These are phyloP conservation scores for Ligdia adustata DNA, from an alignment of 2,888 invertebrate genomes.

Conservation along the genomic window DNA sequence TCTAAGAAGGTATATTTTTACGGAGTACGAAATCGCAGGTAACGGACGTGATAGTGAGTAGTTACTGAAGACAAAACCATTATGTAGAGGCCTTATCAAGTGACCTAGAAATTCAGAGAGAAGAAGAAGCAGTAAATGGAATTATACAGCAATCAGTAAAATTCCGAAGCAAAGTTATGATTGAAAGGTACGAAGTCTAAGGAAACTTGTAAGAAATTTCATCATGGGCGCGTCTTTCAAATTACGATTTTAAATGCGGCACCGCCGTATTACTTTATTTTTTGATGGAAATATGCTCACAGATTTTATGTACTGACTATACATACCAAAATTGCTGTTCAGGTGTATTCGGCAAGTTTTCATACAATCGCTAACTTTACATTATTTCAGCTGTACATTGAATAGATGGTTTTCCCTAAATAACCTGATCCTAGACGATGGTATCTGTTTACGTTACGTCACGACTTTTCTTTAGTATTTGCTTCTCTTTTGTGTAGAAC, in stretches of 20 bases:
- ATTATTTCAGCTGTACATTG: too few relatives aligned
- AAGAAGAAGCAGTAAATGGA: background rate
- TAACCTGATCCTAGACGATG: too few relatives aligned
- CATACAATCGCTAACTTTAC: too few relatives aligned
- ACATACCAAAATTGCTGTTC: too few relatives aligned
- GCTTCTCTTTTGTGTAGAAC: slow-evolving; percentile 4
- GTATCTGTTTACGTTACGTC: slow-evolving; percentile 5
- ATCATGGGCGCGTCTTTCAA: slow-evolving; percentile 3
- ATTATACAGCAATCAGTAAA: background rate
- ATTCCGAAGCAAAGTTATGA: slow-evolving; percentile 2
- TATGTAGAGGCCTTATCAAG: too few relatives aligned
- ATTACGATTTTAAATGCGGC: background rate
- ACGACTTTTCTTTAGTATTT: slow-evolving; percentile 8
- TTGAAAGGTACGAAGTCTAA: background rate
- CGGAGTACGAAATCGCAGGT: too few relatives aligned
- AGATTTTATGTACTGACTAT: background rate
- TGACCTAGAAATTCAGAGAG: too few relatives aligned
- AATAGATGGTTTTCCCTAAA: too few relatives aligned
- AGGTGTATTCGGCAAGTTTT: too few relatives aligned
- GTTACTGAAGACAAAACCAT: too few relatives aligned
- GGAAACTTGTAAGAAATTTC: slow-evolving; percentile 11
- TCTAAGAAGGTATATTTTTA: too few relatives aligned
- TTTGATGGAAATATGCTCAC: background rate
- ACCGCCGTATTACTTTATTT: background rate
- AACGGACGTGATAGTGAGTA: too few relatives aligned